Evolutionary conservation across 2,113 vertebrate species (phyloP).

Genomic region (Petroica traversi): DNA sequence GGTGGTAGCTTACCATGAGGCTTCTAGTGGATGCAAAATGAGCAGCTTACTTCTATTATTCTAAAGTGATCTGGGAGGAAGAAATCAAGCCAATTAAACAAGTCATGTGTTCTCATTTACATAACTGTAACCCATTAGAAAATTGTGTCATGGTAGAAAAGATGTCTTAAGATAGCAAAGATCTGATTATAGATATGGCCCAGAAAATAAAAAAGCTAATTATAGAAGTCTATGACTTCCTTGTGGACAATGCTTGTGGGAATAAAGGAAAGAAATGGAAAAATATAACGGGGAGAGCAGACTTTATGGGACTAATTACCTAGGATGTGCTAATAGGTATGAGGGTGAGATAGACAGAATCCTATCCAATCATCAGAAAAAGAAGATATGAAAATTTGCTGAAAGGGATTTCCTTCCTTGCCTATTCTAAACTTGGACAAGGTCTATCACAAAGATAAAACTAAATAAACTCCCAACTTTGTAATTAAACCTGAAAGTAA

Average conservation of each 20-base stretch:
- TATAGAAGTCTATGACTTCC: not conserved
- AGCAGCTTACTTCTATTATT: not conserved
- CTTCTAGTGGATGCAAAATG: not conserved
- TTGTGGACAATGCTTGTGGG: not conserved
- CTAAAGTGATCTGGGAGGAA: not conserved
- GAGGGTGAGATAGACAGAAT: not conserved
- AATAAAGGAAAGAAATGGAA: not conserved
- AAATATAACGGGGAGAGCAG: not conserved
- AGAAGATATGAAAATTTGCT: not conserved
- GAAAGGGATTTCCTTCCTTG: not conserved
- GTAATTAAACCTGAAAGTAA: not conserved
- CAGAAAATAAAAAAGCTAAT: not conserved
- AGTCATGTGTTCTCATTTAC: not conserved
- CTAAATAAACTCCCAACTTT: not conserved
- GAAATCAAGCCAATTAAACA: not conserved
- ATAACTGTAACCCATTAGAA: not conserved
- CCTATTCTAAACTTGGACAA: not conserved
- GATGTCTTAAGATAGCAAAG: not conserved
- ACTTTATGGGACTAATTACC: not conserved
- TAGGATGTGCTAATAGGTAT: not conserved
- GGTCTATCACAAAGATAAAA: not conserved
- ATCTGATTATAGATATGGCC: not conserved
- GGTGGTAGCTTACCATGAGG: not conserved
- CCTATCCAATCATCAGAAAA: not conserved
- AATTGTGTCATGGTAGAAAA: not conserved